A percentile compares a stretch with the other conserved stretches of the same genome.
These are phyloP conservation scores for Acinonyx jubatus DNA, from an alignment of 2,113 vertebrate species.

Conservation along the genomic window DNA sequence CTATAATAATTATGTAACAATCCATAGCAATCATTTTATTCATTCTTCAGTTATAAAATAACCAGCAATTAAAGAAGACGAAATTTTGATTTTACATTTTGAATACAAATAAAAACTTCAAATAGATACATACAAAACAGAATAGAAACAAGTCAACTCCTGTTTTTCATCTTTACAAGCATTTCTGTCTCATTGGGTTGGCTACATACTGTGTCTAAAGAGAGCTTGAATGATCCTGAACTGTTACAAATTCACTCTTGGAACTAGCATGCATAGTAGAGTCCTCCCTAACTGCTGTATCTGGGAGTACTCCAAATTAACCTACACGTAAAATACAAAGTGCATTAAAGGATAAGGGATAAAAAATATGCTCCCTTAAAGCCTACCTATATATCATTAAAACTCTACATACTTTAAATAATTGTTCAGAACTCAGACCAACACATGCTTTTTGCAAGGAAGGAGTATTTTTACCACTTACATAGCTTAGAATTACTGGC, in stretches of 20 bases:
- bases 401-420: neutral
- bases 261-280: neutral
- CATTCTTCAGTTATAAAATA: neutral
- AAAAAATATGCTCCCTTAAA: neutral
- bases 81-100: neutral
- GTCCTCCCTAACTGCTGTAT: neutral
- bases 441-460: neutral
- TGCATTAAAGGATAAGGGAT: neutral
- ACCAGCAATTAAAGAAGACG: neutral
- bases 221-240: neutral
- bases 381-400: neutral
- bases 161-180: neutral
- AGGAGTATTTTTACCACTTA: neutral
- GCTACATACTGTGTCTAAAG: neutral
- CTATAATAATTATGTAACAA: neutral
- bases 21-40: neutral
- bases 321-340: neutral
- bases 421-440: neutral
- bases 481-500: neutral
- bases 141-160: neutral
- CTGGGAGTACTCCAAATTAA: neutral
- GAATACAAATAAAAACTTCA: neutral
- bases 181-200: neutral
- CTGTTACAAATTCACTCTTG: neutral
- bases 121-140: neutral